Base-by-base conservation (phyloP, 2,888 invertebrate genomes). In the Apamea epomidion region DNA sequence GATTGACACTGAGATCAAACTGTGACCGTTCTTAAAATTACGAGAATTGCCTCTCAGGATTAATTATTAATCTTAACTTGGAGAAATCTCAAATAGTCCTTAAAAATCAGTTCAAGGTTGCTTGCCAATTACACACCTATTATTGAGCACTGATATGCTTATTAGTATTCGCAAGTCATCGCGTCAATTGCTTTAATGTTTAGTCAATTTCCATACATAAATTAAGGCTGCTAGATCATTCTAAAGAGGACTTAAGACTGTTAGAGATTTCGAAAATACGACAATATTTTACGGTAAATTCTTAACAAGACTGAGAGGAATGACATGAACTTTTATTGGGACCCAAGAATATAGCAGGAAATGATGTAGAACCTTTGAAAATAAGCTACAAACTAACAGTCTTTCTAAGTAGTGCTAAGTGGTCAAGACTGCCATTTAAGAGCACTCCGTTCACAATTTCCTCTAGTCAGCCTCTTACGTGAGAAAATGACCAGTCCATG, bases 161-260 rank as follows among this genome's bases (percentile, higher is more conserved):
- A 84, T 78, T 87, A 64, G 48, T 84, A 84, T 74, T 71, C 74
- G 32, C 74, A 16, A 72, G 71, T 64, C 84, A 72, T 76, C 42
- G 67, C 42, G 32, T 64, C 87, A 74, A 83, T 77, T 70, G 87
- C 78, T 69, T 83, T 78, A 74, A 87, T 78, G 42, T 70, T 78
- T 67, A 51, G 67, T 64, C 14, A 78, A 83, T 84, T 83, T 74
- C 74, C 71, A 84, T 78, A 78, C n/a, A 83, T 62, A 58, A n/a
- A 62, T 71, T 25, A 37, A 64, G 25, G 21, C 18, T n/a, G 37
- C 29, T n/a, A 58, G 14, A 58, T n/a, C 16, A 82, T 85, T 83
- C 16, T 25, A 45, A 67, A 80, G 29, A 16, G n/a, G 42, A 65
- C 21, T 48, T 48, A 10, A 60, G 42, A 42, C 37, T 21, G 18